These are phyloP conservation scores for Ataeniobius toweri DNA, from an alignment of 2,797 vertebrate species.

Conservation along the genomic window DNA sequence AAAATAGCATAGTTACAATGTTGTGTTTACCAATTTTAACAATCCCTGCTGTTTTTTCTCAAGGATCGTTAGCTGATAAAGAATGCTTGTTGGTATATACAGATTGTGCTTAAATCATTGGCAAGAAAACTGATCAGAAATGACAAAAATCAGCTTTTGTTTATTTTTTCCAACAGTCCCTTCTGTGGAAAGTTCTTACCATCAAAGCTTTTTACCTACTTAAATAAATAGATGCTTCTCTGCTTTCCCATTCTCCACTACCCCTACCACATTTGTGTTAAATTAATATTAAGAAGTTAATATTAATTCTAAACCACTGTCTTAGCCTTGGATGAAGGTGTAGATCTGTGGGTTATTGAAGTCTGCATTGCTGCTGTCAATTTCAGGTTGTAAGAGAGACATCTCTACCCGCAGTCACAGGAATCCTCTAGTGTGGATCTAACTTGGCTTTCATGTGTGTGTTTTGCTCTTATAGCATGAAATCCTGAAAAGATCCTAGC, in stretches of 20 bases:
- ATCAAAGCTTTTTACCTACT: background rate
- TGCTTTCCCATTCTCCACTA: background rate
- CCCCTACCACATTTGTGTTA: constrained; percentile 1
- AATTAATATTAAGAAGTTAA: constrained; percentile 20
- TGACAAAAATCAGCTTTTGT: background rate
- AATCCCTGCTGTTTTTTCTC: background rate
- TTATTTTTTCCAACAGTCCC: background rate
- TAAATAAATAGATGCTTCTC: background rate
- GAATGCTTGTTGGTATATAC: background rate
- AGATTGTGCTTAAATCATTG: background rate
- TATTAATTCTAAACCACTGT: constrained; percentile 19
- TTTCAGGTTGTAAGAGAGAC: background rate
- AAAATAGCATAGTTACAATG: background rate
- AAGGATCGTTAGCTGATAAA: background rate
- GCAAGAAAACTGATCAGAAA: background rate
- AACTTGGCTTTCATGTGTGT: background rate
- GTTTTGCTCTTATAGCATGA: background rate
- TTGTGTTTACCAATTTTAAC: background rate
- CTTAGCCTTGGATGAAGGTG: constrained; percentile 12
- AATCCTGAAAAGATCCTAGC: constrained; percentile 1
- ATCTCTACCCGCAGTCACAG: background rate
- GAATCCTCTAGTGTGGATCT: background rate
- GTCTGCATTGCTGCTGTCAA: constrained; percentile 14
- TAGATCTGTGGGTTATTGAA: constrained; percentile 21
- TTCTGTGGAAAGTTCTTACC: background rate